phyloP scores from a whole-genome alignment of 2,797 vertebrate species.

The Alosa sapidissima region DNA sequence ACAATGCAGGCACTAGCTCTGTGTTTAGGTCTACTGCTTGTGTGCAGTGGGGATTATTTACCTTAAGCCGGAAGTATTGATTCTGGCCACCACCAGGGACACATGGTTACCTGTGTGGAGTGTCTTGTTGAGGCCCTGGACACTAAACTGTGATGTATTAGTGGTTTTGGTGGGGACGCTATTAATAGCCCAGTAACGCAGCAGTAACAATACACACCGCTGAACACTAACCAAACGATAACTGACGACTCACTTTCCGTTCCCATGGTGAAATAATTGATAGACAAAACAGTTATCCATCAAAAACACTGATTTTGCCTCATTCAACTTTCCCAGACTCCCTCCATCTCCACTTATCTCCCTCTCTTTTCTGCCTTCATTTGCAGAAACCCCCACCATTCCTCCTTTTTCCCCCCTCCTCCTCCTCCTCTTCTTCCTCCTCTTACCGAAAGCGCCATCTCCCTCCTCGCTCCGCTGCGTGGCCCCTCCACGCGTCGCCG shows the following conservation, averaged over 20 bases:
- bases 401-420: neutral
- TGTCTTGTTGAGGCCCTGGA: neutral
- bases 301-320: neutral
- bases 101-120: conserved; percentile 22
- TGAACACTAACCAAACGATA: neutral
- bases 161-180: neutral
- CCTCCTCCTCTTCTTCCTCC: neutral
- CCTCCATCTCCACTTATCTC: neutral
- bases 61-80: neutral
- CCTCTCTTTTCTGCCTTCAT: conserved; percentile 19
- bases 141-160: conserved; percentile 30
- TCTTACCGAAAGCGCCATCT: conserved; percentile 76
- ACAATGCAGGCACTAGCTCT: neutral
- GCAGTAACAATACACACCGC: neutral
- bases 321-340: neutral
- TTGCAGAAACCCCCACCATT: neutral
- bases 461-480: conserved; percentile 68
- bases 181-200: neutral
- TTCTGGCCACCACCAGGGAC: neutral
- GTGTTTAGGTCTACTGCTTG: neutral
- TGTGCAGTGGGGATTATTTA: conserved; percentile 10
- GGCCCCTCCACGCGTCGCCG: conserved; percentile 63
- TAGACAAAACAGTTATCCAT: no score
- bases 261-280: no score
- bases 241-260: neutral